phyloP scores from a whole-genome alignment of 2,797 vertebrate species.

The Choloepus didactylus region DNA sequence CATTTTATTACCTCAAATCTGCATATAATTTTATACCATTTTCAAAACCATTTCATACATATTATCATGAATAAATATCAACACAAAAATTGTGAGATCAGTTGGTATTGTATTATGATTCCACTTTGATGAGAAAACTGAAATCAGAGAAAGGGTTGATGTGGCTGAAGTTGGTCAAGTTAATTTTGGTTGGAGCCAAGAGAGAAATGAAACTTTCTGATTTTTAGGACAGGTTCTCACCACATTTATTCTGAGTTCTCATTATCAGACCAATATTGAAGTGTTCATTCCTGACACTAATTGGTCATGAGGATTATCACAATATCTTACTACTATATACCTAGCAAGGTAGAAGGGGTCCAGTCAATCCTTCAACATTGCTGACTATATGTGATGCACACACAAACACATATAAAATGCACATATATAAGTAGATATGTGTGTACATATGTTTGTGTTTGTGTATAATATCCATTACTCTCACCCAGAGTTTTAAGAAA shows the following conservation, averaged over 20 bases:
- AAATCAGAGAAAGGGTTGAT: not conserved
- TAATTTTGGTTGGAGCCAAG: not conserved
- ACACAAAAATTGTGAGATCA: not conserved
- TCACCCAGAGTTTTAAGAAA: slow-evolving; percentile 1
- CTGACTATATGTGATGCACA: not conserved
- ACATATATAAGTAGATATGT: not conserved
- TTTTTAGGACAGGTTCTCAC: not conserved
- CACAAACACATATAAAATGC: not conserved
- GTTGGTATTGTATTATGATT: not conserved
- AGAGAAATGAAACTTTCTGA: not conserved
- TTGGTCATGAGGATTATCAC: not conserved
- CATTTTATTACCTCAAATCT: not conserved
- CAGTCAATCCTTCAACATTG: not conserved
- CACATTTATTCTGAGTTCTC: not conserved
- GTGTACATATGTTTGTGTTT: not conserved
- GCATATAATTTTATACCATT: not conserved
- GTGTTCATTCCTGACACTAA: not conserved
- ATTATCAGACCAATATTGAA: not conserved
- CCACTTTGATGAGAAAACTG: not conserved
- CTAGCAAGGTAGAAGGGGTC: not conserved
- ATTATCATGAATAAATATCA: not conserved
- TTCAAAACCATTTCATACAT: slow-evolving; percentile 1
- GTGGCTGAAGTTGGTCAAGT: not conserved
- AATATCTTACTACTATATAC: not conserved
- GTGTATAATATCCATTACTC: not conserved